phyloP scores from a whole-genome alignment of 2,797 vertebrate species.

The Chelidonichthys spinosus region DNA sequence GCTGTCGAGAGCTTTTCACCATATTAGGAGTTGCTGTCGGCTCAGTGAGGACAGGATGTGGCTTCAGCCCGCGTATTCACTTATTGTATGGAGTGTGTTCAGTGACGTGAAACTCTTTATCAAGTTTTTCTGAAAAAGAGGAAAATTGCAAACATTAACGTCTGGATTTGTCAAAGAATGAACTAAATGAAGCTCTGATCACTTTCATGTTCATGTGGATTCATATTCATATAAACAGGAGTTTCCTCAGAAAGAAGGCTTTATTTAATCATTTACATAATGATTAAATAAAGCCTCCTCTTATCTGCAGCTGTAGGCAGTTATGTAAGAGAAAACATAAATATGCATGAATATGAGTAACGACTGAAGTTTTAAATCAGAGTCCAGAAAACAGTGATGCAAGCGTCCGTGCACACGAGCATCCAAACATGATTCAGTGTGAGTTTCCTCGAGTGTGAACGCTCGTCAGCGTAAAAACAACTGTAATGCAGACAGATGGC shows the following conservation, averaged over 20 bases:
- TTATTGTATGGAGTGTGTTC: background rate
- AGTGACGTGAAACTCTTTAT: background rate
- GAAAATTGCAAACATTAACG: slow-evolving; percentile 2
- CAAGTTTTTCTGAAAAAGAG: slow-evolving; percentile 18
- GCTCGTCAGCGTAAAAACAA: too few species aligned
- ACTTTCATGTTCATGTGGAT: background rate
- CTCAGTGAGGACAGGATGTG: slow-evolving; percentile 82
- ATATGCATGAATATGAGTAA: too few species aligned
- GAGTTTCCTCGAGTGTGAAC: too few species aligned
- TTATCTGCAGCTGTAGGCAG: background rate
- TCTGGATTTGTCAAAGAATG: slow-evolving; percentile 9
- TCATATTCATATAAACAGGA: background rate
- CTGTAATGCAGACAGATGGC: background rate
- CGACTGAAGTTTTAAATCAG: too few species aligned
- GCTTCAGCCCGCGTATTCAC: slow-evolving; percentile 47
- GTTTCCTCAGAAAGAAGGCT: background rate
- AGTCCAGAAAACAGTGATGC: too few species aligned
- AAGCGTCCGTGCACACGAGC: too few species aligned
- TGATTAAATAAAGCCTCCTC: background rate
- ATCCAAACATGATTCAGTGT: background rate
- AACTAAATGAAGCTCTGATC: background rate
- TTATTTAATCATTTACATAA: background rate
- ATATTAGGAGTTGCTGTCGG: slow-evolving; percentile 84
- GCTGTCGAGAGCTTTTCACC: slow-evolving; percentile 78
- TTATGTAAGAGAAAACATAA: too few species aligned